Evolutionary conservation across 2,888 invertebrate genomes (phyloP).

Genomic region (Drosophila mettleri): DNA sequence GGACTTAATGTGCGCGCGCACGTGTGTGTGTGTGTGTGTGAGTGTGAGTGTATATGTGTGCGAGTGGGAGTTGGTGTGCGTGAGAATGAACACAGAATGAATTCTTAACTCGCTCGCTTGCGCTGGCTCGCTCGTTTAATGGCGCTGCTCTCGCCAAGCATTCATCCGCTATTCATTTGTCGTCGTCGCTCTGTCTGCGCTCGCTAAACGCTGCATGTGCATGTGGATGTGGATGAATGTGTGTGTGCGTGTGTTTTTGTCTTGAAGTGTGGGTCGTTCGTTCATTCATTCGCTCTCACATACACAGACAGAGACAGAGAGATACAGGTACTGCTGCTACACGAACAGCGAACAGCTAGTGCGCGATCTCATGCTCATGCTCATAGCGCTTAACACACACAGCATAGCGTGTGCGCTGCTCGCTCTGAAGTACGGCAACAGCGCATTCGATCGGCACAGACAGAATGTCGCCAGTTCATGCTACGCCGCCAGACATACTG

Average conservation of each 20-base stretch:
- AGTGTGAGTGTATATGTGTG: slow-evolving; percentile 20
- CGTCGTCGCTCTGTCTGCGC: slow-evolving; percentile 63
- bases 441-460: slow-evolving; percentile 91
- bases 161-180: slow-evolving; percentile 54
- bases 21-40: slow-evolving; percentile 16
- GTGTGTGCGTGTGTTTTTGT: slow-evolving; percentile 15
- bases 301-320: slow-evolving; percentile 15
- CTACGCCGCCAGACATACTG: slow-evolving; percentile 91
- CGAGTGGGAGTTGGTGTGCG: slow-evolving; percentile 47
- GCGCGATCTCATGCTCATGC: slow-evolving; percentile 30
- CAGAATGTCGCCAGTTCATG: slow-evolving; percentile 96
- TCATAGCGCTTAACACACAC: slow-evolving; percentile 45
- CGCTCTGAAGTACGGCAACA: slow-evolving; percentile 87
- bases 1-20: slow-evolving; percentile 5
- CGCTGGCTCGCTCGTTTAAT: slow-evolving; percentile 8
- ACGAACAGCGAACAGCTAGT: slow-evolving; percentile 11
- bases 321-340: slow-evolving; percentile 26
- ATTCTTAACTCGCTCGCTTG: slow-evolving; percentile 26
- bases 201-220: slow-evolving; percentile 31
- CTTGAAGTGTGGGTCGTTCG: slow-evolving; percentile 39
- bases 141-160: slow-evolving; percentile 31
- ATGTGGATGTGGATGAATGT: slow-evolving; percentile 19
- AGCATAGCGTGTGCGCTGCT: slow-evolving; percentile 46
- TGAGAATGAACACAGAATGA: slow-evolving; percentile 64
- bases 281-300: slow-evolving; percentile 43